phyloP scores from a whole-genome alignment of 1,140 invertebrate species.

The Yoshiicerus persimilis region DNA sequence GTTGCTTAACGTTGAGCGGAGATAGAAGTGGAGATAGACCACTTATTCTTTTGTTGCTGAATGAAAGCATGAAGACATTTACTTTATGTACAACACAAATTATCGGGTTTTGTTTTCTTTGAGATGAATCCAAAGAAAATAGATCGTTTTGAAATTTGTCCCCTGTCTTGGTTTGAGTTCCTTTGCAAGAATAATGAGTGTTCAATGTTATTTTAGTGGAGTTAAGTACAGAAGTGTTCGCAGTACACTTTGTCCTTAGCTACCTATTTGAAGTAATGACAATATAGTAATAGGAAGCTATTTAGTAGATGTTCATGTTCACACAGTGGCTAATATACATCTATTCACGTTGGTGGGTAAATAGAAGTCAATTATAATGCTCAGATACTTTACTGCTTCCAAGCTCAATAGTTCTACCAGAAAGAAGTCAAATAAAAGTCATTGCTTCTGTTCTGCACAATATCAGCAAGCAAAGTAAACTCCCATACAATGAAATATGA shows the following conservation, averaged over 20 bases:
- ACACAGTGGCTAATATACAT: neutral
- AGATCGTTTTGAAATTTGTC: neutral
- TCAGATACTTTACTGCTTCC: neutral
- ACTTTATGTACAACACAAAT: neutral
- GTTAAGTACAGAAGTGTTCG: neutral
- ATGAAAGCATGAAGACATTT: neutral
- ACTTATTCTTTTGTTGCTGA: neutral
- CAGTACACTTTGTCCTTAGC: neutral
- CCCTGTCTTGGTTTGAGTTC: neutral
- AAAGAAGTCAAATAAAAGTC: neutral
- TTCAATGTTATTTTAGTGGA: neutral
- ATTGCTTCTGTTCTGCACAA: neutral
- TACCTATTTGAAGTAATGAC: neutral
- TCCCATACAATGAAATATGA: slow-evolving; percentile 14
- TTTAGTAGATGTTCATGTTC: neutral
- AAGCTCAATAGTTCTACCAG: neutral
- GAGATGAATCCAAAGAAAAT: neutral
- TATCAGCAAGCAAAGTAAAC: neutral
- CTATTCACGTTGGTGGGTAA: neutral
- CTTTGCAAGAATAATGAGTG: slow-evolving; percentile 7
- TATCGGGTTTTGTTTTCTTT: slow-evolving; percentile 6
- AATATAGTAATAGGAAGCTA: neutral
- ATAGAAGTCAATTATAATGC: neutral
- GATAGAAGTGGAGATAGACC: neutral
- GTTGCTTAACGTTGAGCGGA: neutral